phyloP scores from a whole-genome alignment of 2,888 invertebrate genomes.

The Aspidiotus destructor region DNA sequence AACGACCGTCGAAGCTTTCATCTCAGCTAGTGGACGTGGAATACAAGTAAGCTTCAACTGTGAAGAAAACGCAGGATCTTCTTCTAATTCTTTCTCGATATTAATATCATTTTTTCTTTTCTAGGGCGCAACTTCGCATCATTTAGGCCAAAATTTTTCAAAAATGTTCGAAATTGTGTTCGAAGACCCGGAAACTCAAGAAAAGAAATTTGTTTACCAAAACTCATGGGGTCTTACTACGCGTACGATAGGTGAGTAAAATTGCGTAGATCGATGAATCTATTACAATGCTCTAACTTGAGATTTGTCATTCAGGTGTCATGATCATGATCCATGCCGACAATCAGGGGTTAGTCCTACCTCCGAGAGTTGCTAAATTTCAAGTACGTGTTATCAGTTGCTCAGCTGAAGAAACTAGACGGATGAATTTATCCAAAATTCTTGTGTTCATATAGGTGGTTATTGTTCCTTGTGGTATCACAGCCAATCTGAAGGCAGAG shows the following conservation, averaged over 20 bases:
- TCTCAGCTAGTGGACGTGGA: constrained; percentile 85
- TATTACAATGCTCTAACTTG: neutral
- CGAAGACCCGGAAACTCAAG: constrained; percentile 85
- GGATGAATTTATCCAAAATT: neutral
- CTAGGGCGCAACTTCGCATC: constrained; percentile 92
- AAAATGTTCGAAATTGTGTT: constrained; percentile 97
- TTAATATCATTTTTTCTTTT: constrained; percentile 15
- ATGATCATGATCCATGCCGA: constrained; percentile 92
- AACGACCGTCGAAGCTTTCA: constrained; percentile 91
- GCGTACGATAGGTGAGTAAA: constrained; percentile 66
- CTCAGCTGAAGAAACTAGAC: neutral
- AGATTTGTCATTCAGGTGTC: constrained; percentile 49
- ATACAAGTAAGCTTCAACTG: constrained; percentile 55
- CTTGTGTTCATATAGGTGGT: constrained; percentile 47
- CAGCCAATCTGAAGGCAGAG: constrained; percentile 62
- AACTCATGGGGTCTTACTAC: constrained; percentile 99
- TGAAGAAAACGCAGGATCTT: neutral
- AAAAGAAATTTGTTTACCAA: constrained; percentile 82
- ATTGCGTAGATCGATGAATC: neutral
- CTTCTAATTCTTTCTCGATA: neutral
- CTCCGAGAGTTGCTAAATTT: constrained; percentile 78
- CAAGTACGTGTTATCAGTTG: constrained; percentile 48
- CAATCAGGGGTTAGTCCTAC: constrained; percentile 89
- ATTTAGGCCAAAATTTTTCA: constrained; percentile 97
- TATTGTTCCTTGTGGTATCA: constrained; percentile 93